Percentiles rank a stretch among this genome's conserved stretches.
These are phyloP conservation scores for Cryptomyrus ogoouensis DNA, from an alignment of 2,113 vertebrate genomes.

Conservation along the genomic window DNA sequence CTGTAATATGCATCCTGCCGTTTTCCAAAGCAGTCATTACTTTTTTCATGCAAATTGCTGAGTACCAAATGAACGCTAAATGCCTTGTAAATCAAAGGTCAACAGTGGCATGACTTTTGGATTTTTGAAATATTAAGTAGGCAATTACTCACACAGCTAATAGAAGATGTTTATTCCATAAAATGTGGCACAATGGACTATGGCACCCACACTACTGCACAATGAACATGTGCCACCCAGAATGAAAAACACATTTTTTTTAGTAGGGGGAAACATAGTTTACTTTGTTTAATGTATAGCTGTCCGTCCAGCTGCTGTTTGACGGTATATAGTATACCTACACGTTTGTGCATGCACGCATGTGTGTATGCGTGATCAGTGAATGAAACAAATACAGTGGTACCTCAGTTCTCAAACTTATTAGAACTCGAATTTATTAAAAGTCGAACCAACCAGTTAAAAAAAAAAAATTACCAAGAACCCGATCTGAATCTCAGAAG, in stretches of 20 bases:
- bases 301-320: not conserved
- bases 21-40: not conserved
- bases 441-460: too few species aligned
- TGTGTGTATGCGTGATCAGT: not conserved
- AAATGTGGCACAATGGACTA: not conserved
- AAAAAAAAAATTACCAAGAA: too few species aligned
- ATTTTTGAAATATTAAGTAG: conserved; percentile 1
- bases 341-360: not conserved
- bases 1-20: not conserved
- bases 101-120: not conserved
- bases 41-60: not conserved
- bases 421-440: too few species aligned
- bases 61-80: not conserved
- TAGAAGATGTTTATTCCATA: not conserved
- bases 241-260: not conserved
- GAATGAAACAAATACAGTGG: not conserved
- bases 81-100: not conserved
- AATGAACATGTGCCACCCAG: not conserved
- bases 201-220: not conserved
- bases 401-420: too few species aligned
- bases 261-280: not conserved
- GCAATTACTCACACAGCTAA: not conserved
- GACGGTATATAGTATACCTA: not conserved
- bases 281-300: not conserved
- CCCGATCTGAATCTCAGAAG: too few species aligned